A percentile compares a stretch with the other conserved stretches of the same genome.
Conservation (phyloP, 2,888 invertebrate genomes). For the Agrotis segetum region DNA sequence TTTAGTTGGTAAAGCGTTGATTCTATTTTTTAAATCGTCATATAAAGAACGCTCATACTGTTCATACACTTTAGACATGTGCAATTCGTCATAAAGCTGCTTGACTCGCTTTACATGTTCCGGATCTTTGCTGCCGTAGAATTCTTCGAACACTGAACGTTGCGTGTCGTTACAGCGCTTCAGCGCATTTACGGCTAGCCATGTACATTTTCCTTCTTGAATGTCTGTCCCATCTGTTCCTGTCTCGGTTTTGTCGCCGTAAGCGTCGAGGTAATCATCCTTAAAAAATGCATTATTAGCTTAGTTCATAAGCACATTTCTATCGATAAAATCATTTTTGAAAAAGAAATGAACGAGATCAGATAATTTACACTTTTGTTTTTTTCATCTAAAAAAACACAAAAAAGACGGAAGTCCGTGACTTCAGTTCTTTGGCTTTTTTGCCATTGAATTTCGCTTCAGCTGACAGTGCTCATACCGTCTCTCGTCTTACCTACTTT, state of each 20-base stretch:
- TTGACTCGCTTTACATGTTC: constrained; percentile 88
- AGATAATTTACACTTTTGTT: too few species aligned
- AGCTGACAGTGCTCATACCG: too few species aligned
- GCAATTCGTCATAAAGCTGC: constrained; percentile 90
- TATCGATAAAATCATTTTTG: too few species aligned
- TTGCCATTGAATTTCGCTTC: too few species aligned
- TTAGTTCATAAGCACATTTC: too few species aligned
- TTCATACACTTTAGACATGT: constrained; percentile 78
- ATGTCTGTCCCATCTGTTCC: constrained; percentile 94
- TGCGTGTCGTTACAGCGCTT: constrained; percentile 93
- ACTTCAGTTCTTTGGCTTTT: too few species aligned
- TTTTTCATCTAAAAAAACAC: too few species aligned
- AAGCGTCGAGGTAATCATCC: constrained; percentile 39
- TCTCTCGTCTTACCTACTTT: too few species aligned
- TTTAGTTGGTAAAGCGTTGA: constrained; percentile 22
- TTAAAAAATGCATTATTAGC: neutral
- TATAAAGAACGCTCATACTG: constrained; percentile 7
- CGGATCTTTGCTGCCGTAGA: constrained; percentile 93
- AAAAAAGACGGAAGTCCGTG: too few species aligned
- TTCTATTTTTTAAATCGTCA: constrained; percentile 21
- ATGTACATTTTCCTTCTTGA: constrained; percentile 97
- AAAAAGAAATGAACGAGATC: too few species aligned
- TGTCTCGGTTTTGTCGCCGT: neutral
- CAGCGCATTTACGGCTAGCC: constrained; percentile 96
- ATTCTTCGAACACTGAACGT: constrained; percentile 87